Conservation (phyloP, 2,113 vertebrate species). For the human (Homo sapiens) region GRCh38 chr18:28831501-28832000, state of each 20-base stretch:
- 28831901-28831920: conserved; percentile 22
- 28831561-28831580: neutral
- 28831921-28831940: conserved; percentile 57
- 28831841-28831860: conserved; percentile 1
- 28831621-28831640: neutral
- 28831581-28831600: neutral
- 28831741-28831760: neutral
- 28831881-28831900: neutral
- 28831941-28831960: conserved; percentile 31
- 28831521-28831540: neutral
- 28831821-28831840: neutral
- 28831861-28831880: neutral
- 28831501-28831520: neutral
- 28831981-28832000: neutral
- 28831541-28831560: neutral
- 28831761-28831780: neutral
- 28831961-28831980: conserved; percentile 60
- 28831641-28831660: neutral
- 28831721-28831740: neutral
- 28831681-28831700: neutral
- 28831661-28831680: neutral
- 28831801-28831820: conserved; percentile 43
- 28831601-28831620: neutral
- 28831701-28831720: neutral
- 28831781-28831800: neutral